Evolutionary conservation across 1,140 invertebrate genomes (phyloP).

Genomic region (Polypedilum pembai): DNA sequence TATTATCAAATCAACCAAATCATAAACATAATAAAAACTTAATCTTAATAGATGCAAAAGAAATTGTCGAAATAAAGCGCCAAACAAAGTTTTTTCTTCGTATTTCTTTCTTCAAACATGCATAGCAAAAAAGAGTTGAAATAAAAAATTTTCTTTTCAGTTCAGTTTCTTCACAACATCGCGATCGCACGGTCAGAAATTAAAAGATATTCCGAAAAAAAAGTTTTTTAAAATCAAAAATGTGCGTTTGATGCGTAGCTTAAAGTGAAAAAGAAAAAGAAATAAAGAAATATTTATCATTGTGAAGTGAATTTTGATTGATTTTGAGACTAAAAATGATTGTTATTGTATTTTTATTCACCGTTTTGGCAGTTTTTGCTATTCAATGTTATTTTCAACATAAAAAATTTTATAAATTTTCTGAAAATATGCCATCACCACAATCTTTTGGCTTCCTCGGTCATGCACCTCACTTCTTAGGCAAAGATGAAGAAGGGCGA

Average conservation of each 20-base stretch:
- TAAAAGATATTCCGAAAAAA: too few species aligned
- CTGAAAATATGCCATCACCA: constrained; percentile 21
- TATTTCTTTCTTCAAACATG: neutral
- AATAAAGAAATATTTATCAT: too few species aligned
- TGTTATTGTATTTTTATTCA: neutral
- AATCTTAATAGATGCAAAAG: too few species aligned
- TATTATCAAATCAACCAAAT: too few species aligned
- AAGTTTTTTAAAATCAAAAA: too few species aligned
- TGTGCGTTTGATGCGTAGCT: too few species aligned
- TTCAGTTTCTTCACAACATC: constrained; percentile 9
- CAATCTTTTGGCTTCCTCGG: neutral
- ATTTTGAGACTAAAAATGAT: neutral
- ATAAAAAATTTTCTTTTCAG: constrained; percentile 16
- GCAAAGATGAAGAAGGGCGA: constrained; percentile 5
- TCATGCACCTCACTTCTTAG: neutral
- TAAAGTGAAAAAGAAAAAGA: too few species aligned
- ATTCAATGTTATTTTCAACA: neutral
- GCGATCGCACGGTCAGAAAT: neutral
- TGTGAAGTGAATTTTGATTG: too few species aligned
- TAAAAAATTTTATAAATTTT: constrained; percentile 16
- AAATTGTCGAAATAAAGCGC: too few species aligned
- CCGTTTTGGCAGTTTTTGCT: neutral
- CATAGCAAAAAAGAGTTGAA: constrained; percentile 1
- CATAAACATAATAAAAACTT: too few species aligned
- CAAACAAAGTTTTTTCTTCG: too few species aligned